Evolutionary conservation across 2,797 vertebrate genomes (phyloP), one percentile per base, ranked within the genome.

Genomic region (Aldrovandia affinis): DNA sequence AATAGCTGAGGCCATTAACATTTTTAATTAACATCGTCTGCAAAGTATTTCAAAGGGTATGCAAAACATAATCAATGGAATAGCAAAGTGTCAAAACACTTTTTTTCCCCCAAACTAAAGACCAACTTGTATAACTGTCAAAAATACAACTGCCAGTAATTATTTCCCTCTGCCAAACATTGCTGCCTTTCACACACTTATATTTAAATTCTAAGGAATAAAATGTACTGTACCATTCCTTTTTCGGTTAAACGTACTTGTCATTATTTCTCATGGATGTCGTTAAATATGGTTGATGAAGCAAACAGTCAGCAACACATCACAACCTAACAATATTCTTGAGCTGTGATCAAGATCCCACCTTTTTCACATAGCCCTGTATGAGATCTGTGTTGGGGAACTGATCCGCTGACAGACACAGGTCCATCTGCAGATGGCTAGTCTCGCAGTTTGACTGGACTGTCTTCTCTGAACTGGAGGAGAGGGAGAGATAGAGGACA

Each of bases 281-380:
- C 39, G 8, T 6, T 3, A 73, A 15, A 73, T 33, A 73, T 33
- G 20, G 39, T 73, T 42, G 39, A 42, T 47, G 73, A 47, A n/a
- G 39, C 42, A 25, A 77, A n/a, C 10, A n/a, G 73, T 47, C 22
- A 77, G 6, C 22, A 22, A 42, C 20, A 20, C 36, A 75, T 42
- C 39, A 44, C 39, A 77, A 47, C 42, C 54, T 57, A 57, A 57
- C 54, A 15, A 2, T 52, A 42, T 47, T 77, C 22, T 77, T 44
- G 0, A 42, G 18, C 33, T 73, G 39, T 2, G 6, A n/a, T 47
- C 39, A n/a, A 9, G 20, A 83, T 90, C 96, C 94, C 92, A 99
- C 98, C 95, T 98, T 98, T 88, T 99, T 98, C 88, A 99, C 93
- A 88, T 98, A 97, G 89, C 98, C 98, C 84, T 97, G 96, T 92